phyloP scores from a whole-genome alignment of 2,113 vertebrate species.

The Neofelis nebulosa region DNA sequence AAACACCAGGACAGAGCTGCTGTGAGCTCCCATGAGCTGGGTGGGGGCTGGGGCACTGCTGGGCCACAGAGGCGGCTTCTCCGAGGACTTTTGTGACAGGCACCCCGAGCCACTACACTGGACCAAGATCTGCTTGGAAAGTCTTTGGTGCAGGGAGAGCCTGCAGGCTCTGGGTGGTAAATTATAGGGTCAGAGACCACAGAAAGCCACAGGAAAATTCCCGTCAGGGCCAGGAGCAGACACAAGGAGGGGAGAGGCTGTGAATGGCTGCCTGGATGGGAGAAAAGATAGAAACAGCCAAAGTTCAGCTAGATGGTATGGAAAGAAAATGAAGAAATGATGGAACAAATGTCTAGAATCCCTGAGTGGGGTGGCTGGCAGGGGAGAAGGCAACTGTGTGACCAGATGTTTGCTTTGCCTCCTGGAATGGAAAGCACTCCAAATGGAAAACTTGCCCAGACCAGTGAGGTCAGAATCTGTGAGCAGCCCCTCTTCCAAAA shows the following conservation, averaged over 20 bases:
- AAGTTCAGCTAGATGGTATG: constrained; percentile 16
- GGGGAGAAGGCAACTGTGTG: background rate
- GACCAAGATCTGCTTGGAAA: background rate
- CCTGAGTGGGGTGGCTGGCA: constrained; percentile 35
- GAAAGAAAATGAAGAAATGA: constrained; percentile 33
- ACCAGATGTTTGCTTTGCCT: constrained; percentile 74
- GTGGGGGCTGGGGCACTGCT: background rate
- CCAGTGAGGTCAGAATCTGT: constrained; percentile 6
- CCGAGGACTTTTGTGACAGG: background rate
- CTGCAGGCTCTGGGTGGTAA: constrained; percentile 15
- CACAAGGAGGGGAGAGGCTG: background rate
- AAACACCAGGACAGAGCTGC: background rate
- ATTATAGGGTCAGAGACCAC: constrained; percentile 43
- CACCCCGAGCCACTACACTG: background rate
- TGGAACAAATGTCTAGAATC: constrained; percentile 57
- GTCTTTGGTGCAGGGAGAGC: background rate
- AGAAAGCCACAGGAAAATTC: constrained; percentile 70
- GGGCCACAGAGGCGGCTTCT: background rate
- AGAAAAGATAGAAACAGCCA: background rate
- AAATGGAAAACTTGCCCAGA: constrained; percentile 30
- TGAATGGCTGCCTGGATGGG: background rate
- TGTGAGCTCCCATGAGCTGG: background rate
- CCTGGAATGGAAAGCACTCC: constrained; percentile 36
- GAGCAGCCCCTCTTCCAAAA: background rate
- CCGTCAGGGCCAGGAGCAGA: constrained; percentile 44